phyloP scores from a whole-genome alignment of 2,888 invertebrate genomes.

The Seira sanloemensis region DNA sequence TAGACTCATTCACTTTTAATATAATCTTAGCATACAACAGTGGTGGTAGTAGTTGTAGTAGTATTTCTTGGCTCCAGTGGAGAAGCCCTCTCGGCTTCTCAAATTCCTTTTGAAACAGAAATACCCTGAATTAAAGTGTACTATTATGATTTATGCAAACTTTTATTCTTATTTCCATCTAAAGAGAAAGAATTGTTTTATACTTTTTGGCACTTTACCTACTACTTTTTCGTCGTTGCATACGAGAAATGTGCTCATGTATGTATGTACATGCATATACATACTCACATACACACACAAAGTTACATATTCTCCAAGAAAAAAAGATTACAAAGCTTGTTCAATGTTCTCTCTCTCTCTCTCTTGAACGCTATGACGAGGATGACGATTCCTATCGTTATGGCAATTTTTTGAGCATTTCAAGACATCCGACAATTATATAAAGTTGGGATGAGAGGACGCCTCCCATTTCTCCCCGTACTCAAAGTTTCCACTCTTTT shows the following conservation, averaged over 20 bases:
- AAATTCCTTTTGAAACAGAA: no score
- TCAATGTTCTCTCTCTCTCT: slow-evolving; percentile 5
- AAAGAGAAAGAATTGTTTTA: neutral
- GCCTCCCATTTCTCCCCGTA: slow-evolving; percentile 12
- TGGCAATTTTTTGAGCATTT: neutral
- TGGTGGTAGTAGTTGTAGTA: no score
- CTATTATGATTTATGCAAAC: slow-evolving; percentile 9
- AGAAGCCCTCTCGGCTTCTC: slow-evolving; percentile 1
- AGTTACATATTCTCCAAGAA: neutral
- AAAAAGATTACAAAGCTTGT: slow-evolving; percentile 14
- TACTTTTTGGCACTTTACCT: slow-evolving; percentile 12
- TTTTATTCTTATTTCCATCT: slow-evolving; percentile 6
- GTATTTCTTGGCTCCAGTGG: slow-evolving; percentile 1
- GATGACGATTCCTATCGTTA: neutral
- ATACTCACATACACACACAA: no score
- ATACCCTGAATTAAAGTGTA: neutral
- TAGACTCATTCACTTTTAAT: slow-evolving; percentile 2
- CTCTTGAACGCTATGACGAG: neutral
- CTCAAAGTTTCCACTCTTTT: neutral
- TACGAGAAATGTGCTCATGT: no score
- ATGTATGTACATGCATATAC: no score
- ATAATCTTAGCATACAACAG: no score
- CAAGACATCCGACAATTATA: neutral
- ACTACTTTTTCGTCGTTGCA: neutral
- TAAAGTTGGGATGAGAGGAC: neutral